A percentile compares a stretch with the other conserved stretches of the same genome.
Evolutionary conservation across 1,140 invertebrate species (phyloP).

Genomic region (Drosophila trapezifrons): DNA sequence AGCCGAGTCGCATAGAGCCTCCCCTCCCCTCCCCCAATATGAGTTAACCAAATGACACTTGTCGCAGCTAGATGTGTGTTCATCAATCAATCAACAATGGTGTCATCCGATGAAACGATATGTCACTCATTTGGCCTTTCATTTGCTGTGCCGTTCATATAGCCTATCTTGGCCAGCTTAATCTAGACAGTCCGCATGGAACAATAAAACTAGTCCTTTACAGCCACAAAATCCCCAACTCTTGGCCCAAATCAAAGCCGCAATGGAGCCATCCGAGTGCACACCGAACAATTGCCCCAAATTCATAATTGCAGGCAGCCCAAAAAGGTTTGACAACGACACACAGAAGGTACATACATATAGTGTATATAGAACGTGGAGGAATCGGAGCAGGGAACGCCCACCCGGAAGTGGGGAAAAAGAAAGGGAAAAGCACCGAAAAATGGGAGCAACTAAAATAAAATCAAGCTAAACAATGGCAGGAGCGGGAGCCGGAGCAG

Average conservation of each 20-base stretch:
- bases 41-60: conserved; percentile 15
- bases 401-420: conserved; percentile 10
- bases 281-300: conserved; percentile 69
- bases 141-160: conserved; percentile 6
- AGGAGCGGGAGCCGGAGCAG: conserved; percentile 11
- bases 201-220: conserved; percentile 9
- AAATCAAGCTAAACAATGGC: conserved; percentile 55
- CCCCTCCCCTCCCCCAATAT: neutral
- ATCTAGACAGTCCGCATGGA: conserved; percentile 1
- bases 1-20: neutral
- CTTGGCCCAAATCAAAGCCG: conserved; percentile 45
- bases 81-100: conserved; percentile 29
- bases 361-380: neutral
- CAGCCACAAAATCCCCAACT: conserved; percentile 12
- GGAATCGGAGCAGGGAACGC: conserved; percentile 13
- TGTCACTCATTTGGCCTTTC: conserved; percentile 5
- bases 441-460: conserved; percentile 61
- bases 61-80: conserved; percentile 5
- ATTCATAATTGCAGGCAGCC: conserved; percentile 69
- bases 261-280: conserved; percentile 50
- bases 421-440: conserved; percentile 21
- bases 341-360: conserved; percentile 18
- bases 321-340: conserved; percentile 51
- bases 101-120: conserved; percentile 29
- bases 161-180: neutral